Base-by-base conservation (phyloP, 2,888 invertebrate genomes). In the Drosophila demipolita region DNA sequence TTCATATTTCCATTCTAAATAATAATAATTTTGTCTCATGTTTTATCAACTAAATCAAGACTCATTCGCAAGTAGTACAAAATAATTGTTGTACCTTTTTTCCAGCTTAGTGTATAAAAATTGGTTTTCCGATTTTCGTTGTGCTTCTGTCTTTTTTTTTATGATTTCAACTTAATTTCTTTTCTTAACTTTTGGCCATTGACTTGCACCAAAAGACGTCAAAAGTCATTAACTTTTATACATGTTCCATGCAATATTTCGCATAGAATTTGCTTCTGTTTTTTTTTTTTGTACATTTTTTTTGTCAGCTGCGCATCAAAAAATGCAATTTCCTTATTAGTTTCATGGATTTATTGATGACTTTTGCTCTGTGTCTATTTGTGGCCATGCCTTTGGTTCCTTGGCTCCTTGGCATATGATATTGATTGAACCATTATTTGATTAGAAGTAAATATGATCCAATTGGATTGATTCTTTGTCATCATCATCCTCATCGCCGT, bases 251-350 rank as follows among this genome's bases (percentile, higher is more conserved):
- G 52, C 36, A 38, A 62, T 45, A 58, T 49, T 42, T 12, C 29
- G 45, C 26, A 17, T 20, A 35, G 20, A 42, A 15, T 15, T 26
- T 32, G 17, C 23, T 23, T 12, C n/a, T 29, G 15, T 15, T 5
- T 33, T 1, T 23, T 23, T 29, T 29, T 29, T 29, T 6, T 26
- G 29, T 29, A 29, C 6, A 26, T 26, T 26, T 32, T 67, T 40
- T n/a, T 23, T 42, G n/a, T 17, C 20, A 45, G 38, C 42, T 63
- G 50, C 29, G 32, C 40, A 40, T 11, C 5, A 15, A 29, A 35
- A 80, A 84, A 88, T 84, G 87, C 75, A 87, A 85, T 85, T 85
- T 89, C 87, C 84, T 89, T 83, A 89, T 83, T 75, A 75, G 67
- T 48, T 70, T 63, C 49, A 52, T 49, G 20, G 42, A 48, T 62